A percentile compares a stretch with the other conserved stretches of the same genome.
Conservation (phyloP, 2,888 invertebrate genomes). For the Drosophila paranaensis region DNA sequence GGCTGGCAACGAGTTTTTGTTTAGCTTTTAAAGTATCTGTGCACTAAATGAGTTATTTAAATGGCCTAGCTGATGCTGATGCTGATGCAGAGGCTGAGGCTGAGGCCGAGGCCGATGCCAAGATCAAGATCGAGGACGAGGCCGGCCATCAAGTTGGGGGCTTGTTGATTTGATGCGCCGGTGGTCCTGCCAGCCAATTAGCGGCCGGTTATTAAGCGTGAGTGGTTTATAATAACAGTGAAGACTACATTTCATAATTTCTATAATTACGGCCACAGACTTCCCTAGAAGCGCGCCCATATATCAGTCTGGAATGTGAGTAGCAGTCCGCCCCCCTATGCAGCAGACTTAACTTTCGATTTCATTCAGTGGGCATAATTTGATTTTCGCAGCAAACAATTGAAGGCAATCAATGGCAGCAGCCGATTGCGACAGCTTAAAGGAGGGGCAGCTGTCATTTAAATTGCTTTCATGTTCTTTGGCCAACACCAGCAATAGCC, state of each 20-base stretch:
- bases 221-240: constrained; percentile 75
- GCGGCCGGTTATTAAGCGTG: constrained; percentile 75
- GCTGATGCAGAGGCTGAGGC: neutral
- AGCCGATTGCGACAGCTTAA: constrained; percentile 13
- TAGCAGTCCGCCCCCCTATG: neutral
- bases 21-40: constrained; percentile 37
- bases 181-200: constrained; percentile 78
- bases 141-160: constrained; percentile 15
- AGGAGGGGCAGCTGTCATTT: constrained; percentile 49
- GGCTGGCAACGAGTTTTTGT: constrained; percentile 58
- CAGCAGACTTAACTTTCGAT: constrained; percentile 54
- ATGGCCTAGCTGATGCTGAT: constrained; percentile 46
- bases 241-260: constrained; percentile 54
- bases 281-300: neutral
- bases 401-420: constrained; percentile 65
- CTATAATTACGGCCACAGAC: constrained; percentile 50
- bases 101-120: constrained; percentile 4
- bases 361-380: constrained; percentile 54
- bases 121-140: constrained; percentile 36
- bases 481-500: constrained; percentile 22
- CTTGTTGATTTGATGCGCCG: constrained; percentile 66
- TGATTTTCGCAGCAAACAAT: constrained; percentile 63
- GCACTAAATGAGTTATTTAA: constrained; percentile 79
- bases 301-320: neutral
- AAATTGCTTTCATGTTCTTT: constrained; percentile 72